Conservation (phyloP, 2,888 invertebrate genomes). For the Ephialtes manifestator region DNA sequence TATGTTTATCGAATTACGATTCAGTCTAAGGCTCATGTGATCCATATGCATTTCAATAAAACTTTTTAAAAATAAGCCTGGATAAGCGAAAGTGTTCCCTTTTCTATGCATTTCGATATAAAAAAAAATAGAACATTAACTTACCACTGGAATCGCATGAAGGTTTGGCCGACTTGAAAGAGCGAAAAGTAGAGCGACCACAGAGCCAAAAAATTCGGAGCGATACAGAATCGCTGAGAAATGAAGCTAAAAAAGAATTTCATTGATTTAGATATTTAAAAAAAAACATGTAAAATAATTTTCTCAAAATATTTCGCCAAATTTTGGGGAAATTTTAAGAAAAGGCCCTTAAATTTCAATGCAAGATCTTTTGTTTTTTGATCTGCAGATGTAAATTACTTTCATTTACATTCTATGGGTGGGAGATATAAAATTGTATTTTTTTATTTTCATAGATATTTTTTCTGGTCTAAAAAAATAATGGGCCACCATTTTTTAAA, state of each 20-base stretch:
- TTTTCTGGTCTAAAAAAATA: too few species aligned
- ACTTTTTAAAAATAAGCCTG: constrained; percentile 2
- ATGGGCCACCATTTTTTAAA: too few species aligned
- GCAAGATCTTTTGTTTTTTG: too few species aligned
- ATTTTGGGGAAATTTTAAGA: too few species aligned
- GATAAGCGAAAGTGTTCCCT: background rate
- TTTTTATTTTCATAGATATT: too few species aligned
- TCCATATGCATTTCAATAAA: constrained; percentile 47
- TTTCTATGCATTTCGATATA: background rate
- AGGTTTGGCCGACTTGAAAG: constrained; percentile 92
- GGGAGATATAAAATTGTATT: too few species aligned
- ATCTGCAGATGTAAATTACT: too few species aligned
- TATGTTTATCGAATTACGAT: constrained; percentile 72
- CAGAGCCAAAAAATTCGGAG: constrained; percentile 88
- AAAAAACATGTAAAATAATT: too few species aligned
- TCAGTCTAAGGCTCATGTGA: constrained; percentile 64
- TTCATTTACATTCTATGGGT: too few species aligned
- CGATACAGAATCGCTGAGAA: constrained; percentile 88
- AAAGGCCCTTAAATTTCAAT: too few species aligned
- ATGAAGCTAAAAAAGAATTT: constrained; percentile 87
- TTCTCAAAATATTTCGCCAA: too few species aligned
- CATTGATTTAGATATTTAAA: background rate
- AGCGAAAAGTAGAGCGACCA: constrained; percentile 92
- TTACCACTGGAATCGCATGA: constrained; percentile 88
- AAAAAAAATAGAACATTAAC: background rate